These are phyloP conservation scores for Calephelis virginiensis DNA, from an alignment of 1,140 invertebrate genomes.

Conservation along the genomic window DNA sequence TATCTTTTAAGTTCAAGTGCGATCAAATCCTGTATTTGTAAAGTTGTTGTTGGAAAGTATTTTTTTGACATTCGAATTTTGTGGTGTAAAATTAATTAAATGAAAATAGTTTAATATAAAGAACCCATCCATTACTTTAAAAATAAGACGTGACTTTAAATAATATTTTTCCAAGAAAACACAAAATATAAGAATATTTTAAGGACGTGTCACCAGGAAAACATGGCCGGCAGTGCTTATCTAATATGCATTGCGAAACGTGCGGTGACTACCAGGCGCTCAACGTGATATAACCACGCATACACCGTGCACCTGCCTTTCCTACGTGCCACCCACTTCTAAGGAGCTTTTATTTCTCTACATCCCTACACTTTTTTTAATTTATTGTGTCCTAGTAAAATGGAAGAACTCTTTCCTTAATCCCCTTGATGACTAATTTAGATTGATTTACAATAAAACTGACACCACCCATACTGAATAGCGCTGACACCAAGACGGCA, in stretches of 20 bases:
- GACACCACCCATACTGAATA: too few species aligned
- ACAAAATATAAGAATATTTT: background rate
- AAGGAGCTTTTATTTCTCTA: background rate
- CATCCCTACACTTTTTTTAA: slow-evolving; percentile 1
- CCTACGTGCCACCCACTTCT: background rate
- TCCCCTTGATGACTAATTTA: background rate
- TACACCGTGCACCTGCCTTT: slow-evolving; percentile 7
- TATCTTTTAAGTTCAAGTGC: too few species aligned
- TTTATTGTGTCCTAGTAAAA: slow-evolving; percentile 14
- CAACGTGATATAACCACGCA: slow-evolving; percentile 4
- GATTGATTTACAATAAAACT: too few species aligned
- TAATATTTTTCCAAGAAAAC: background rate
- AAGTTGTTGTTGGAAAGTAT: too few species aligned
- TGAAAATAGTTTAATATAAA: too few species aligned
- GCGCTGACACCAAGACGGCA: too few species aligned
- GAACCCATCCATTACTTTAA: too few species aligned
- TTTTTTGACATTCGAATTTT: too few species aligned
- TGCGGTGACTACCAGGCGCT: slow-evolving; percentile 8
- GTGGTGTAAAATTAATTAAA: too few species aligned
- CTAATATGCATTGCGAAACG: slow-evolving; percentile 15
- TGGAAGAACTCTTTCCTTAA: slow-evolving; percentile 7
- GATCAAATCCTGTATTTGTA: too few species aligned
- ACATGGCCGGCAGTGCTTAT: slow-evolving; percentile 6
- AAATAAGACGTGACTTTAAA: too few species aligned
- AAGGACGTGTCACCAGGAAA: slow-evolving; percentile 4